phyloP scores from a whole-genome alignment of 2,888 invertebrate genomes.

The Corbicula japonica region DNA sequence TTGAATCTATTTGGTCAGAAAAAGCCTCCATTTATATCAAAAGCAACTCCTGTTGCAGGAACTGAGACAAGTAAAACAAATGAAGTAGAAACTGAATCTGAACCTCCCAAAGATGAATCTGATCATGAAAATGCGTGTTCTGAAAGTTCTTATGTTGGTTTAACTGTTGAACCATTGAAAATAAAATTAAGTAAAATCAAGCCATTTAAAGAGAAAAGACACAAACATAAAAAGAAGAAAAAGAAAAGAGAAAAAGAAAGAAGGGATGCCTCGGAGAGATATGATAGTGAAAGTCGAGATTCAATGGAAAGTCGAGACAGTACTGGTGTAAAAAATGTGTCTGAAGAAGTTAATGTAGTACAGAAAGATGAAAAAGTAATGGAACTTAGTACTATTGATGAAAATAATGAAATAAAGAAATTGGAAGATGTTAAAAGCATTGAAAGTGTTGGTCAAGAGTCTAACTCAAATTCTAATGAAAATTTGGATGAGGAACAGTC shows the following conservation, averaged over 20 bases:
- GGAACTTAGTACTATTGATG: not conserved
- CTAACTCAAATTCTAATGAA: constrained; percentile 40
- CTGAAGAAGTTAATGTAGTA: not conserved
- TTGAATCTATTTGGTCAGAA: constrained; percentile 45
- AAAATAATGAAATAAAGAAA: constrained; percentile 18
- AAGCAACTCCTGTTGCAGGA: constrained; percentile 28
- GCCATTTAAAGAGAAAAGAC: constrained; percentile 61
- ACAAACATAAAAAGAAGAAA: constrained; percentile 65
- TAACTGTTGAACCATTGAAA: constrained; percentile 66
- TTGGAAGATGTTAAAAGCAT: constrained; percentile 32
- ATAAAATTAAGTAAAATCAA: constrained; percentile 63
- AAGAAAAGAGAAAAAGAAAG: constrained; percentile 54
- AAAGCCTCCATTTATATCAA: constrained; percentile 47
- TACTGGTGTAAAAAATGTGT: not conserved
- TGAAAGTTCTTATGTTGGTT: constrained; percentile 48
- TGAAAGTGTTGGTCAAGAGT: constrained; percentile 23
- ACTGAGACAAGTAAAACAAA: constrained; percentile 3
- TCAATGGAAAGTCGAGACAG: constrained; percentile 15
- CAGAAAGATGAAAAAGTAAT: not conserved
- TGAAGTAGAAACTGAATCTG: constrained; percentile 2
- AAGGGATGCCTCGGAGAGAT: constrained; percentile 29
- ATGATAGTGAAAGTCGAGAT: constrained; percentile 32
- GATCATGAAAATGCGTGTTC: constrained; percentile 25
- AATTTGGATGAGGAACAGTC: constrained; percentile 33
- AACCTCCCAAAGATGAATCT: not conserved